phyloP scores from a whole-genome alignment of 2,888 invertebrate genomes.

The Athalia circularis region DNA sequence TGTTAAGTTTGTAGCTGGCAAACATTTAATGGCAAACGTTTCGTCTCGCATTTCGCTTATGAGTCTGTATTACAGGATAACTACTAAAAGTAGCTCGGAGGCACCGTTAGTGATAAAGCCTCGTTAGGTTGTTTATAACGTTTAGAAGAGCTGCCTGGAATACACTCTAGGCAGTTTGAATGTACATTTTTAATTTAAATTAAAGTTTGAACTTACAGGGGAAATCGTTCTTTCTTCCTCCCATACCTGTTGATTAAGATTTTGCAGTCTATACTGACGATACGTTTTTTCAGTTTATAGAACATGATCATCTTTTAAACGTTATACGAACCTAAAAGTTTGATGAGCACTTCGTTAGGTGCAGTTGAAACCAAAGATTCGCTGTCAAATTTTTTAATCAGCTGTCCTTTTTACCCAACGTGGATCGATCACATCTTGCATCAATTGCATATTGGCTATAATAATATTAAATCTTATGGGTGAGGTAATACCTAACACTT shows the following conservation, averaged over 20 bases:
- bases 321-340: slow-evolving; percentile 10
- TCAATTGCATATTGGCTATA: slow-evolving; percentile 33
- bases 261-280: neutral
- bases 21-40: slow-evolving; percentile 6
- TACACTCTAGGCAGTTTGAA: slow-evolving; percentile 8
- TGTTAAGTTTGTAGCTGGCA: slow-evolving; percentile 21
- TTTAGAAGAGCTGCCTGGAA: slow-evolving; percentile 17
- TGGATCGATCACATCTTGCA: slow-evolving; percentile 16
- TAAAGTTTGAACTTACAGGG: slow-evolving; percentile 34
- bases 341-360: neutral
- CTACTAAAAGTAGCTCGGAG: slow-evolving; percentile 22
- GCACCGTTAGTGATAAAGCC: slow-evolving; percentile 9
- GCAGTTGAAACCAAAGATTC: neutral
- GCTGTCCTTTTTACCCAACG: neutral
- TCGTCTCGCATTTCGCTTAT: neutral
- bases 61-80: neutral
- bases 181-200: slow-evolving; percentile 29
- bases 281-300: neutral
- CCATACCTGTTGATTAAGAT: slow-evolving; percentile 4
- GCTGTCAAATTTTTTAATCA: neutral
- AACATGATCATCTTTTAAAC: slow-evolving; percentile 23
- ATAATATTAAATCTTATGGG: slow-evolving; percentile 25
- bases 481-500: slow-evolving; percentile 27
- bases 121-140: slow-evolving; percentile 26
- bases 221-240: slow-evolving; percentile 19